Evolutionary conservation across 2,888 invertebrate species (phyloP), one percentile per base, ranked within the genome.

Genomic region (Drosophila anceps): DNA sequence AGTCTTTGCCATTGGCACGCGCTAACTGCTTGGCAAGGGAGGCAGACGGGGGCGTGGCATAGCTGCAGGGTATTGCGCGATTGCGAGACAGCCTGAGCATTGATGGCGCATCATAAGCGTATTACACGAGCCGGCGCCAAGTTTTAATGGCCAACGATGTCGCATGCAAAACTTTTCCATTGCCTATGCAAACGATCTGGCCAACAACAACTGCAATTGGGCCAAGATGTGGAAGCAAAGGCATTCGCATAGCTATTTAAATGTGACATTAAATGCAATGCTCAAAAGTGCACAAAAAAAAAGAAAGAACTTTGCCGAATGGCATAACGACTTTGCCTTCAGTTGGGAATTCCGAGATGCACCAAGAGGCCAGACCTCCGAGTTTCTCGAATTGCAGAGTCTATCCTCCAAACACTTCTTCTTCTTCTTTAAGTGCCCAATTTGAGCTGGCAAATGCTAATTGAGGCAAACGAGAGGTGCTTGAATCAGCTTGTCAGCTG

Each of bases 171-270:
- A 68, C 69, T 87, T 81, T 70, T 69, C 68, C 70, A 72, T 87
- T 78, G 82, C 82, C 87, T 51, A 84, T 81, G 82, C 79, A 84
- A 84, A 74, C 57, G 82, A 86, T 84, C 72, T 57, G 63, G 35
- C 31, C 50, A 48, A 62, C 53, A 67, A 43, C 44, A 71, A 50
- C 37, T 58, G 57, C 37, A 44, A 53, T 53, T 41, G 41, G 35
- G 24, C n/a, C 18, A 29, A 20, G 31, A 33, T 18, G 24, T 10
- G 33, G 33, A 39, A 35, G 43, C 39, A n/a, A 62, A 48, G n/a
- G 24, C 43, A 43, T 43, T 75, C 62, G 37, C 59, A 54, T 33
- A 63, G 79, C 57, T 66, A 70, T 75, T 77, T 65, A 62, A 79
- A 75, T 75, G 61, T 43, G 69, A 79, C 69, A 76, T 78, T 76